These are phyloP conservation scores for Mimas tiliae DNA, from an alignment of 2,888 invertebrate genomes.

Conservation along the genomic window DNA sequence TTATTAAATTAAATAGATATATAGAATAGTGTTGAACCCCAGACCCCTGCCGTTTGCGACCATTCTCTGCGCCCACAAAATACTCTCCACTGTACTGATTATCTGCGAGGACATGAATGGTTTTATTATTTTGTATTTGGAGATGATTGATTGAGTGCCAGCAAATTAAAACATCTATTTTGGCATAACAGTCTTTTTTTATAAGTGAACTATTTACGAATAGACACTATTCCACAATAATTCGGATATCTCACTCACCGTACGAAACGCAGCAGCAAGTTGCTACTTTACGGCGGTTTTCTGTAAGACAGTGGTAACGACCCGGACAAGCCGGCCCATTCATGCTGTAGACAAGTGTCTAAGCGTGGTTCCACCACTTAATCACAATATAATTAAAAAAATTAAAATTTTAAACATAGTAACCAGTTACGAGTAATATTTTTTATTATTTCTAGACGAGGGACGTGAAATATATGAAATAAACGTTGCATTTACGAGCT, in stretches of 20 bases:
- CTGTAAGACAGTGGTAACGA: too few relatives aligned
- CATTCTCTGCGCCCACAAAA: conserved; percentile 62
- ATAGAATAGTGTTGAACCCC: conserved; percentile 52
- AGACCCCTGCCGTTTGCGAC: conserved; percentile 58
- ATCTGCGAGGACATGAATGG: conserved; percentile 51
- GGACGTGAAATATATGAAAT: conserved; percentile 50
- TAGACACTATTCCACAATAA: too few relatives aligned
- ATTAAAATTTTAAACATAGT: background rate
- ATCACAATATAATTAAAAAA: too few relatives aligned
- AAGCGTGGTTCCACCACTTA: too few relatives aligned
- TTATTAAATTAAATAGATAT: conserved; percentile 74
- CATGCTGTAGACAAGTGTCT: too few relatives aligned
- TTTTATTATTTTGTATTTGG: conserved; percentile 57
- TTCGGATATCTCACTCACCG: too few relatives aligned
- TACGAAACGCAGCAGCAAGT: too few relatives aligned
- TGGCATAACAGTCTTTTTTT: background rate
- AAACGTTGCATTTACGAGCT: conserved; percentile 76
- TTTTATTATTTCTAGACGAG: conserved; percentile 38
- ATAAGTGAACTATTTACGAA: too few relatives aligned
- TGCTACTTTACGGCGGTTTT: too few relatives aligned
- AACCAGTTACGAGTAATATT: conserved; percentile 33
- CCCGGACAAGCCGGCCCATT: too few relatives aligned
- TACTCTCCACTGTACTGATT: conserved; percentile 50
- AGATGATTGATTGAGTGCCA: conserved; percentile 57
- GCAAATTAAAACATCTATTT: conserved; percentile 32